Base-by-base conservation (phyloP, 2,113 vertebrate genomes). In the Entomyzon cyanotis region DNA sequence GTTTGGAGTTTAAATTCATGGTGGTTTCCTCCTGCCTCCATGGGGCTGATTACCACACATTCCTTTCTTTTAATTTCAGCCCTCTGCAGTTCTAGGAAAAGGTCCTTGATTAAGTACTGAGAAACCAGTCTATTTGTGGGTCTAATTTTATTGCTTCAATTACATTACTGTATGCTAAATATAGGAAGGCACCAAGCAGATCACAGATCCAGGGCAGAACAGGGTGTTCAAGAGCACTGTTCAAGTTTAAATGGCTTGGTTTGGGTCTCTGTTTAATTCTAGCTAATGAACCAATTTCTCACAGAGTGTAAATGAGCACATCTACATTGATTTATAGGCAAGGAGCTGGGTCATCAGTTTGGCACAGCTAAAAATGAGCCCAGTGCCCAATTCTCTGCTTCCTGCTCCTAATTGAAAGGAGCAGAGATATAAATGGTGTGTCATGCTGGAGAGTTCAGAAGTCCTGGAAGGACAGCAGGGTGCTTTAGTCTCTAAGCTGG, bases 151-250 rank as follows among this genome's bases (percentile, higher is more conserved):
- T 86, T 95, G 90, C 94, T 94, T 97, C 86, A 90, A 39, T 94
- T 94, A 93, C 69, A 87, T 95, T 97, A 96, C 96, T 95, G 93
- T 97, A 96, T 87, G 84, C 93, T 97, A 97, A 97, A 97, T 97
- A 96, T 96, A 97, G 95, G 85, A 79, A 89, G 67, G 60, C 80
- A 91, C 42, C 63, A 84, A 95, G 91, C 95, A 94, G 78, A 89
- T 78, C 82, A 77, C 52, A 42, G 77, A 93, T 96, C 68, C 86
- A 86, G 83, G 71, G 50, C 85, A 94, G 95, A 94, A 95, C 84
- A 91, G 92, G 62, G 94, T 93, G 95, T 96, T 95, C 94, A 53
- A 47, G 86, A 94, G 78, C 59, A 50, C 80, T 84, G 55, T 53
- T 89, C 58, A 91, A 85, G 90, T 91, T 83, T 81, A 93, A 95